Evolutionary conservation across 2,797 vertebrate genomes (phyloP).

Genomic region (Bradypodion ventrale): DNA sequence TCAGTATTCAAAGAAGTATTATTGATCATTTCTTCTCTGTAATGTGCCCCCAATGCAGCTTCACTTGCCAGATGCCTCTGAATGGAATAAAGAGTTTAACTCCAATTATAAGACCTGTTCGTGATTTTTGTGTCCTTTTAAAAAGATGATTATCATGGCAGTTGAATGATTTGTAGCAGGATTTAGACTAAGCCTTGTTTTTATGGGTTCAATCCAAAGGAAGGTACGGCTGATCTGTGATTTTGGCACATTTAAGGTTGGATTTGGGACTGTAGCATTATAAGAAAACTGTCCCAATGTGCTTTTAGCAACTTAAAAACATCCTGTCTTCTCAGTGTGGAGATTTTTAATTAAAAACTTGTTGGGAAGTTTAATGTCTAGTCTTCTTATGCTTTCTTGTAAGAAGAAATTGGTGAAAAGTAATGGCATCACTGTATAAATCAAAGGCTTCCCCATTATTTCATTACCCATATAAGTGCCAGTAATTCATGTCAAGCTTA

Average conservation of each 20-base stretch:
- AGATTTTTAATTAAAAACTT: background rate
- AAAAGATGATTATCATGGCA: background rate
- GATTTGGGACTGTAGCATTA: background rate
- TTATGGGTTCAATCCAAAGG: background rate
- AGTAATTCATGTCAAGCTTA: background rate
- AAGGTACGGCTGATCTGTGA: background rate
- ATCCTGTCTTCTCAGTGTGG: background rate
- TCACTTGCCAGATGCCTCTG: constrained; percentile 97
- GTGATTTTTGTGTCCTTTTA: constrained; percentile 49
- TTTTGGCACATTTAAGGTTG: background rate
- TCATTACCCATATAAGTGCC: background rate
- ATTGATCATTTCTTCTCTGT: constrained; percentile 85
- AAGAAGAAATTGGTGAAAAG: background rate
- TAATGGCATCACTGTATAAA: background rate
- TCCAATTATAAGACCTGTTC: constrained; percentile 74
- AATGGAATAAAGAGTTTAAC: constrained; percentile 89
- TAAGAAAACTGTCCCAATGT: background rate
- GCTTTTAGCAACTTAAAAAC: background rate
- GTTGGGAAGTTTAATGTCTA: background rate
- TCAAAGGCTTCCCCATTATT: background rate
- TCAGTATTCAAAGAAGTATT: constrained; percentile 79
- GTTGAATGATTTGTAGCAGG: background rate
- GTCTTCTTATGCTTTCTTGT: background rate
- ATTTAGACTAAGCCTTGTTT: background rate
- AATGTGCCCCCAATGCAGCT: constrained; percentile 92